Base-by-base conservation (phyloP, 2,888 invertebrate genomes). In the Pyrocoelia pectoralis region DNA sequence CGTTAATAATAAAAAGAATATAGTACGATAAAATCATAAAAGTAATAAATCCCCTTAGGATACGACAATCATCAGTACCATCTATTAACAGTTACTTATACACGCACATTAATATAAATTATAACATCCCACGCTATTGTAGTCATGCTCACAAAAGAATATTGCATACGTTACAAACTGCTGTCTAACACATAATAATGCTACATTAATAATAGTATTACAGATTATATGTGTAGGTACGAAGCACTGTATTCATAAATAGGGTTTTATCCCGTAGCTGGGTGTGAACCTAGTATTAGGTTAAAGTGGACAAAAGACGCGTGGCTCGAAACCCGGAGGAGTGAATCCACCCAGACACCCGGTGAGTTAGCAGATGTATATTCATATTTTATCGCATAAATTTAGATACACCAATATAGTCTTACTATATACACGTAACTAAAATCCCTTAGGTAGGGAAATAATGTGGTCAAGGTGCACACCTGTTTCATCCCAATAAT, bases 211-310 rank as follows among this genome's bases (percentile, higher is more conserved):
- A 64, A 60, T 61, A 40, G 50, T 43, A 65, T 65, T 61, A 65
- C 53, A 54, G 59, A 49, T 65, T 65, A 65, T 65, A 56, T 50
- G 52, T 64, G 60, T 64, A 61, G 61, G 61, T 61, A 61, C 65
- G 41, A 59, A 63, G 61, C 61, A 57, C 61, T 14, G 52, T 49
- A 65, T 65, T 61, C 57, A 65, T 54, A 57, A 56, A 56, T 61
- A 43, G 56, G 56, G 63, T 29, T 50, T 53, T 58, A 63, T 50
- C 48, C 58, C 41, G 33, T 40, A 24, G n/a, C 33, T 65, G 59
- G 56, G 67, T 65, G 65, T 61, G 64, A 67, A 62, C 63, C 62
- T 46, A 60, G 59, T 41, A 66, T 66, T 66, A 63, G 52, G 58
- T 46, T 17, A 38, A 50, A 54, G 59, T 61, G 57, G 56, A 58